Evolutionary conservation across 2,797 vertebrate genomes (phyloP).

Genomic region (Etheostoma perlongum): DNA sequence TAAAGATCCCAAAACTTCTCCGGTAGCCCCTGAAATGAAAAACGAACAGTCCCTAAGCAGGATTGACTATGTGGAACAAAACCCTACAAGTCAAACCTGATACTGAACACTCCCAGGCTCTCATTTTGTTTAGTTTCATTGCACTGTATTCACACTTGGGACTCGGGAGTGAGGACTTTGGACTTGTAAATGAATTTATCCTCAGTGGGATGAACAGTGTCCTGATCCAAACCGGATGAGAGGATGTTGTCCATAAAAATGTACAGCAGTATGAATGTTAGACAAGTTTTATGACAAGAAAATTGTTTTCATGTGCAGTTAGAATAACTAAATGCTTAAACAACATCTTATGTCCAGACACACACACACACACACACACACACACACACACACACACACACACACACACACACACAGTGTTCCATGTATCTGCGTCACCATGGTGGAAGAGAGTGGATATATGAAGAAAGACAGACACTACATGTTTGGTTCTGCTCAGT

Average conservation of each 20-base stretch:
- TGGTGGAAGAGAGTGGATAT: slow-evolving; percentile 54
- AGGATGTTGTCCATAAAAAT: slow-evolving; percentile 13
- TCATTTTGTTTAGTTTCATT: neutral
- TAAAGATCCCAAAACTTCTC: too few relatives aligned
- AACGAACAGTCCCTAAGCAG: too few relatives aligned
- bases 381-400: neutral
- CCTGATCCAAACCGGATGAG: slow-evolving; percentile 27
- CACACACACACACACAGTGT: slow-evolving; percentile 14
- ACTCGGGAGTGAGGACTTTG: slow-evolving; percentile 5
- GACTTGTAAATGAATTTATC: slow-evolving; percentile 25
- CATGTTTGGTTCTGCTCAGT: slow-evolving; percentile 68
- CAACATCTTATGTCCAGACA: slow-evolving; percentile 9
- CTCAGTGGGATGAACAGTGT: slow-evolving; percentile 12
- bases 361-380: slow-evolving; percentile 25
- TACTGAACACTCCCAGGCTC: neutral
- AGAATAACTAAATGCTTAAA: slow-evolving; percentile 36
- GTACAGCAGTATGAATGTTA: slow-evolving; percentile 1
- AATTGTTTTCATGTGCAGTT: slow-evolving; percentile 49
- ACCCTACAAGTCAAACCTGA: slow-evolving; percentile 3
- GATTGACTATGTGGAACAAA: neutral
- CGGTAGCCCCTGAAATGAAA: too few relatives aligned
- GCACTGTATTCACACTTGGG: neutral
- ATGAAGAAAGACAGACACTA: slow-evolving; percentile 68
- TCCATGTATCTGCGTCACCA: slow-evolving; percentile 64
- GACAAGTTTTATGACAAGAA: slow-evolving; percentile 39